Evolutionary conservation across 1,140 invertebrate genomes (phyloP).

Genomic region (Prorops nasuta): DNA sequence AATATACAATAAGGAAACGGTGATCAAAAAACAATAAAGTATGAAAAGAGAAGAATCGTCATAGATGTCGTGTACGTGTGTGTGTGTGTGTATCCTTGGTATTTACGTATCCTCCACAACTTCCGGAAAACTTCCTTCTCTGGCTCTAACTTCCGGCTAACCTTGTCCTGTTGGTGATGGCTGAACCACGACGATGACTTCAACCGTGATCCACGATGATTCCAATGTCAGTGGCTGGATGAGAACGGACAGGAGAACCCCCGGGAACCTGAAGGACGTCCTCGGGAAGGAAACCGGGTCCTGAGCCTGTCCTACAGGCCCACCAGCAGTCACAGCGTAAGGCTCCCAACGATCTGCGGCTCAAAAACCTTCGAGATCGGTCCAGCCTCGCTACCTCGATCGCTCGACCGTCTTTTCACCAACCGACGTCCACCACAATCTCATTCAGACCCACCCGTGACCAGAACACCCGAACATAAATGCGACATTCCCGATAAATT

Average conservation of each 20-base stretch:
- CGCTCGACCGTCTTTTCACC: neutral
- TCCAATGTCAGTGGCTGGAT: conserved; percentile 54
- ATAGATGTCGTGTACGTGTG: no score
- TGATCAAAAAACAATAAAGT: no score
- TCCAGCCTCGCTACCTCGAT: conserved; percentile 11
- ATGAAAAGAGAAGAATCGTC: no score
- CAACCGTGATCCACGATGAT: conserved; percentile 7
- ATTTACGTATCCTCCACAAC: conserved; percentile 27
- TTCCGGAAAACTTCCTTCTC: conserved; percentile 9
- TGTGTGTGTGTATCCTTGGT: conserved; percentile 23
- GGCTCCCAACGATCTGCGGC: conserved; percentile 29
- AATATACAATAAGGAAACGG: no score
- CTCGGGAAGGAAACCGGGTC: conserved; percentile 14
- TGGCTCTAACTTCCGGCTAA: conserved; percentile 10
- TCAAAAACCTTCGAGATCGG: conserved; percentile 23
- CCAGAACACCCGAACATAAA: no score
- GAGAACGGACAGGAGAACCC: conserved; percentile 35
- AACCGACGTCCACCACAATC: neutral
- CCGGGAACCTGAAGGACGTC: conserved; percentile 5
- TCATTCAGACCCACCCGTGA: no score
- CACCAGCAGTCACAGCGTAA: conserved; percentile 37
- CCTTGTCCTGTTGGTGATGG: neutral
- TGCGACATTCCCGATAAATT: no score
- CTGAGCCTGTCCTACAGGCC: conserved; percentile 42
- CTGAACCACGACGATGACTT: conserved; percentile 4